Percentiles rank a stretch among this genome's conserved stretches.
Conservation (phyloP, 1,140 invertebrate species). For the Pseudachorutes palmiensis region DNA sequence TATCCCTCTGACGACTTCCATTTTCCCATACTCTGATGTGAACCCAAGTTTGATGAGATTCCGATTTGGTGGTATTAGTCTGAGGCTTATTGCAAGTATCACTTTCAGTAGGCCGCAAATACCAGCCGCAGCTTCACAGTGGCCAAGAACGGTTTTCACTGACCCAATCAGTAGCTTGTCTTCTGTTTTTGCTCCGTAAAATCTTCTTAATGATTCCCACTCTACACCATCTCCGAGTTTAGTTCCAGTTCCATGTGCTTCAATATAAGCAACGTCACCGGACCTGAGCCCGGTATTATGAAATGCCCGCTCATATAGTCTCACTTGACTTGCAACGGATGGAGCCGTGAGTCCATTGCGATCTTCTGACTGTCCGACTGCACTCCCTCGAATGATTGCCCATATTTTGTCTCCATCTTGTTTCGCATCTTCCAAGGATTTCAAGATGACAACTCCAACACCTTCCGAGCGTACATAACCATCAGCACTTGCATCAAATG, state of each 20-base stretch:
- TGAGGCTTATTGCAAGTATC: slow-evolving; percentile 10
- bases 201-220: slow-evolving; percentile 46
- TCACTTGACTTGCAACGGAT: slow-evolving; percentile 41
- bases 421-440: neutral
- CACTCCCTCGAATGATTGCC: neutral
- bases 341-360: slow-evolving; percentile 2
- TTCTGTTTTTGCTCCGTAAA: slow-evolving; percentile 42
- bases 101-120: slow-evolving; percentile 17
- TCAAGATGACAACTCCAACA: slow-evolving; percentile 2
- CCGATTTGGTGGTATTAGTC: slow-evolving; percentile 1
- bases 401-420: neutral
- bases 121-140: slow-evolving; percentile 48
- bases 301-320: slow-evolving; percentile 48
- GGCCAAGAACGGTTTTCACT: slow-evolving; percentile 54
- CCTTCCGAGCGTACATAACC: slow-evolving; percentile 18
- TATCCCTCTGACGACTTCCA: neutral
- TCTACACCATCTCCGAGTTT: slow-evolving; percentile 40
- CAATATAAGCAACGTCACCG: slow-evolving; percentile 48
- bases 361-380: neutral
- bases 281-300: slow-evolving; percentile 47
- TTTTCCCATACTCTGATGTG: neutral
- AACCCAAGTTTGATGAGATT: slow-evolving; percentile 12
- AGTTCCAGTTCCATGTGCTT: slow-evolving; percentile 56
- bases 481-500: slow-evolving; percentile 18
- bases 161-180: slow-evolving; percentile 49